Percentiles rank a stretch among this genome's conserved stretches.
phyloP scores from a whole-genome alignment of 2,113 vertebrate species.

The Lophotis ruficrista region DNA sequence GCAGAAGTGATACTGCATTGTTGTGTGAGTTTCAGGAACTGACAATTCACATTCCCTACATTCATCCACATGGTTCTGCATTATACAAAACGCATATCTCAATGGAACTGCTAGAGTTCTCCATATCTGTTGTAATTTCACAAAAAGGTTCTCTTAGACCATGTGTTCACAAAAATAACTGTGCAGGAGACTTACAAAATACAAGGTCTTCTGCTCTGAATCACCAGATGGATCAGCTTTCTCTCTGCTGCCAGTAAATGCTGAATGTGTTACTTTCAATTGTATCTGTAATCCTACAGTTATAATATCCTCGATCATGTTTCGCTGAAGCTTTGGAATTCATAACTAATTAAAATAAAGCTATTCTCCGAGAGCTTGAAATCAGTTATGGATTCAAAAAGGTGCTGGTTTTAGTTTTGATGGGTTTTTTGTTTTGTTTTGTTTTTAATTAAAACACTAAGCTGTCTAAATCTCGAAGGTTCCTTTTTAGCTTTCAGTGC shows the following conservation, averaged over 20 bases:
- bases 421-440: neutral
- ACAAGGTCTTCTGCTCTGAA: constrained; percentile 9
- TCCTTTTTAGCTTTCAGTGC: neutral
- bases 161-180: neutral
- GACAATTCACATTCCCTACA: neutral
- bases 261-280: constrained; percentile 39
- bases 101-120: neutral
- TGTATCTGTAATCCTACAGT: constrained; percentile 22
- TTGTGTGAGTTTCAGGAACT: neutral
- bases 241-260: constrained; percentile 26
- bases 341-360: constrained; percentile 22
- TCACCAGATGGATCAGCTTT: constrained; percentile 46
- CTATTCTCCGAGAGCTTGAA: neutral
- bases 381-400: neutral
- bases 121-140: neutral
- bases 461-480: neutral
- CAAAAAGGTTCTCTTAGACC: neutral
- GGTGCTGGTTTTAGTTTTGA: neutral
- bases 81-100: neutral
- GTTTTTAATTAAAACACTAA: neutral
- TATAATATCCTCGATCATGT: neutral
- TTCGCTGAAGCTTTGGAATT: constrained; percentile 19
- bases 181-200: neutral
- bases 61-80: neutral
- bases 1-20: constrained; percentile 43